Conservation (phyloP, 1,140 invertebrate genomes). For the Drosophila tristis region DNA sequence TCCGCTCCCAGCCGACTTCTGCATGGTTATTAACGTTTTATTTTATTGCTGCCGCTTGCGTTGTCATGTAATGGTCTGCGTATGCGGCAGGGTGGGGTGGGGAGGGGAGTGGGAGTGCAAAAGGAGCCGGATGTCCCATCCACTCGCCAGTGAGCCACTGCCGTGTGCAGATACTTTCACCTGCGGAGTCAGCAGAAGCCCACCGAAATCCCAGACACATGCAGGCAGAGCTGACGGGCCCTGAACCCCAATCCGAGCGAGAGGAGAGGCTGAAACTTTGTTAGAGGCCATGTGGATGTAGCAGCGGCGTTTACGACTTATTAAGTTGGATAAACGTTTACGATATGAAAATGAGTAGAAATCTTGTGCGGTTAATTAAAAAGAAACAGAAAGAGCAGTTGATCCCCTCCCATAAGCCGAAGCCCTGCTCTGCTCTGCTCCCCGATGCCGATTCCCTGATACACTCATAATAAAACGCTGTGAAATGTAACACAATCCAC, state of each 20-base stretch:
- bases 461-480: slow-evolving; percentile 62
- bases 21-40: slow-evolving; percentile 48
- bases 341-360: slow-evolving; percentile 81
- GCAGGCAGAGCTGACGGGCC: slow-evolving; percentile 20
- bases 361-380: slow-evolving; percentile 82
- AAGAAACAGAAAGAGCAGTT: slow-evolving; percentile 46
- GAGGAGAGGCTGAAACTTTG: slow-evolving; percentile 50
- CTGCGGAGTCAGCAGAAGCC: slow-evolving; percentile 54
- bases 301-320: slow-evolving; percentile 78
- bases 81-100: slow-evolving; percentile 24
- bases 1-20: slow-evolving; percentile 23
- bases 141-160: too few species aligned
- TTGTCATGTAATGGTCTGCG: slow-evolving; percentile 56
- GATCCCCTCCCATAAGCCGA: slow-evolving; percentile 5
- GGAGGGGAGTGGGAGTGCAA: not conserved
- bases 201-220: slow-evolving; percentile 59
- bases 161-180: slow-evolving; percentile 47
- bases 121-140: slow-evolving; percentile 13
- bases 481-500: slow-evolving; percentile 76
- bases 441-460: slow-evolving; percentile 24
- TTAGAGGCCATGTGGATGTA: slow-evolving; percentile 64
- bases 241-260: slow-evolving; percentile 2
- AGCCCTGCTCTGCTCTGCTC: slow-evolving; percentile 2
- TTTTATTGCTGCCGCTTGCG: slow-evolving; percentile 51
- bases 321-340: slow-evolving; percentile 84